Evolutionary conservation across 2,113 vertebrate species (phyloP).

Genomic region (Corydoras sp.): DNA sequence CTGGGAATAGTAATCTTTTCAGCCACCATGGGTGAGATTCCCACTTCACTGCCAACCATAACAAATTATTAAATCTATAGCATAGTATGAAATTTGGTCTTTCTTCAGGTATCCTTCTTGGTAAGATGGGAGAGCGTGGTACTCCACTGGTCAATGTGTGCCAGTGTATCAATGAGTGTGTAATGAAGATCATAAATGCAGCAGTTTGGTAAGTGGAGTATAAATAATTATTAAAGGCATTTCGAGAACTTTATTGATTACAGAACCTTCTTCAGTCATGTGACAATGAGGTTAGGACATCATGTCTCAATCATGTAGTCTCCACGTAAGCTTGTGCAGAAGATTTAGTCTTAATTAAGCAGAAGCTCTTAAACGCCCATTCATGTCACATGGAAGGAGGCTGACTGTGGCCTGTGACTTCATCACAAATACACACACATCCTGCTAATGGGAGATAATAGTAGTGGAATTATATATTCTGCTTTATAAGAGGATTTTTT

Average conservation of each 20-base stretch:
- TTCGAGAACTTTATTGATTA: not conserved
- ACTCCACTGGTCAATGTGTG: constrained; percentile 76
- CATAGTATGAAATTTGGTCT: not conserved
- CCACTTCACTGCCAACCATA: not conserved
- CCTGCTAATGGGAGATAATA: no score
- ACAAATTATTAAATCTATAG: no score
- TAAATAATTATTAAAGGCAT: not conserved
- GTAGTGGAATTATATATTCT: no score
- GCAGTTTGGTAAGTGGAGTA: constrained; percentile 72
- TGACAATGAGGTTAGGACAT: not conserved
- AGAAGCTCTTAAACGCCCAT: constrained; percentile 14
- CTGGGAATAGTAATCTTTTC: constrained; percentile 87
- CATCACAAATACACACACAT: not conserved
- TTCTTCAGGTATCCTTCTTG: constrained; percentile 71
- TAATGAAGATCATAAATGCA: constrained; percentile 84
- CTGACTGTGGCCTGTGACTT: not conserved
- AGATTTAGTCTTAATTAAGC: constrained; percentile 6
- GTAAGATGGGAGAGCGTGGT: constrained; percentile 80
- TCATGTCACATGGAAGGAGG: not conserved
- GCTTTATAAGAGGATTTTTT: no score
- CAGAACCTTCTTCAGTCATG: not conserved
- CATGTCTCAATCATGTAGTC: no score
- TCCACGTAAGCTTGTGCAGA: not conserved
- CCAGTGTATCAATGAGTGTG: constrained; percentile 82
- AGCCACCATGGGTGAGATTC: constrained; percentile 76